A percentile compares a stretch with the other conserved stretches of the same genome.
Evolutionary conservation across 1,140 invertebrate genomes (phyloP).

Genomic region (Grapholita molesta): DNA sequence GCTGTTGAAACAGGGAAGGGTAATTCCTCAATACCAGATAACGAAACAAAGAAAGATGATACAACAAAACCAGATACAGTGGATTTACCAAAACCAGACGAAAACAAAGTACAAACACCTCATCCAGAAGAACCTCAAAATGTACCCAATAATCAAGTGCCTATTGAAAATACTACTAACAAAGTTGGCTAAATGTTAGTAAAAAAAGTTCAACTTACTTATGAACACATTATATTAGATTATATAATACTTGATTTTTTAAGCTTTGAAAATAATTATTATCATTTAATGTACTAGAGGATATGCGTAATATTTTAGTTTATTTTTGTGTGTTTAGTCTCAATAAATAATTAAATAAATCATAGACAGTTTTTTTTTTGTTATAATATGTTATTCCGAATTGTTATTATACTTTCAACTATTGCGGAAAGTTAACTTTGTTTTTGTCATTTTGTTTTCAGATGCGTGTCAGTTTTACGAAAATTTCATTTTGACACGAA

Average conservation of each 20-base stretch:
- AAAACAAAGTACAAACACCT: conserved; percentile 7
- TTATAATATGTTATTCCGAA: not conserved
- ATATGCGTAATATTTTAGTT: not conserved
- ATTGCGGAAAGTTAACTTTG: not conserved
- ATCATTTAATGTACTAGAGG: not conserved
- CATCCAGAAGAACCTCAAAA: not conserved
- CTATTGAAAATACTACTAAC: not conserved
- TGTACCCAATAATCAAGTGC: not conserved
- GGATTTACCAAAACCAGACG: not conserved
- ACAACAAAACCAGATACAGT: not conserved
- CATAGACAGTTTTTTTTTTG: not conserved
- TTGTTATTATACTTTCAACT: not conserved
- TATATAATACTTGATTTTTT: not conserved
- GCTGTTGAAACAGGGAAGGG: not conserved
- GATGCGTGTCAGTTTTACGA: not conserved
- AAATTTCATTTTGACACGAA: conserved; percentile 3
- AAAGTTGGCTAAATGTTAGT: conserved; percentile 8
- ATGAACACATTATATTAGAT: not conserved
- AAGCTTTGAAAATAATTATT: conserved; percentile 8
- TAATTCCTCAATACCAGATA: not conserved
- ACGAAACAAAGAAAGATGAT: not conserved
- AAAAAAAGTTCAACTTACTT: not conserved
- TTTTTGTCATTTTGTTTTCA: not conserved
- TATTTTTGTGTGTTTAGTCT: not conserved
- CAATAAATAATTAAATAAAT: not conserved